phyloP scores from a whole-genome alignment of 1,140 invertebrate genomes.

The Globodera rostochiensis region DNA sequence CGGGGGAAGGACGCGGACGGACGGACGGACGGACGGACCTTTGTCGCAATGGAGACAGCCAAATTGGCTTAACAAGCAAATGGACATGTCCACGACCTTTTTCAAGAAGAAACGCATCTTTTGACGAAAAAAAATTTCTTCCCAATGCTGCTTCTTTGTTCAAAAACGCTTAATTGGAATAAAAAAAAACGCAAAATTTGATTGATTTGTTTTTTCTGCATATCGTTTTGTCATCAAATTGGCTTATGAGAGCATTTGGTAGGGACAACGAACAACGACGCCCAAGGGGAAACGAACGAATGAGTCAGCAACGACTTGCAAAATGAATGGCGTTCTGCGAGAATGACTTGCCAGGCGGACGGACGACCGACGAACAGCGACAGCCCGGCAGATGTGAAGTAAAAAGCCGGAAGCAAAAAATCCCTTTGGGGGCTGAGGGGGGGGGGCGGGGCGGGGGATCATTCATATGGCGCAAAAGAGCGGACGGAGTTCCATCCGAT shows the following conservation, averaged over 20 bases:
- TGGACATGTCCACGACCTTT: conserved; percentile 18
- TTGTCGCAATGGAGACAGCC: conserved; percentile 6
- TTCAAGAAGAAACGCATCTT: neutral
- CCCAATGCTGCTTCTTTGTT: neutral
- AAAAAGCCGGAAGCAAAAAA: too few species aligned
- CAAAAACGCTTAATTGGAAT: neutral
- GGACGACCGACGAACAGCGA: too few species aligned
- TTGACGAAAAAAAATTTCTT: neutral
- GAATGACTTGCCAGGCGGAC: too few species aligned
- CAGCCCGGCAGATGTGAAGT: too few species aligned
- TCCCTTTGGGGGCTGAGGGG: too few species aligned
- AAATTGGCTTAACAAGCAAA: conserved; percentile 2
- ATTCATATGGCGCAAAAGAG: neutral
- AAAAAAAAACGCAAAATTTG: neutral
- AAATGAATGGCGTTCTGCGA: too few species aligned
- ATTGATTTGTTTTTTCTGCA: neutral
- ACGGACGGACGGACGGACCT: conserved; percentile 5
- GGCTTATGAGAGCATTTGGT: neutral
- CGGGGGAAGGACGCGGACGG: neutral
- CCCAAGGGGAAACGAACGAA: too few species aligned
- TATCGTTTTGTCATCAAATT: neutral
- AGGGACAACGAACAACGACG: too few species aligned
- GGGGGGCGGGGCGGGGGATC: too few species aligned
- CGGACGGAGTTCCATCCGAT: neutral
- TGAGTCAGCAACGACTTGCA: too few species aligned